Conservation (phyloP, 2,797 vertebrate species). For the Sebastes ruberrimus region DNA sequence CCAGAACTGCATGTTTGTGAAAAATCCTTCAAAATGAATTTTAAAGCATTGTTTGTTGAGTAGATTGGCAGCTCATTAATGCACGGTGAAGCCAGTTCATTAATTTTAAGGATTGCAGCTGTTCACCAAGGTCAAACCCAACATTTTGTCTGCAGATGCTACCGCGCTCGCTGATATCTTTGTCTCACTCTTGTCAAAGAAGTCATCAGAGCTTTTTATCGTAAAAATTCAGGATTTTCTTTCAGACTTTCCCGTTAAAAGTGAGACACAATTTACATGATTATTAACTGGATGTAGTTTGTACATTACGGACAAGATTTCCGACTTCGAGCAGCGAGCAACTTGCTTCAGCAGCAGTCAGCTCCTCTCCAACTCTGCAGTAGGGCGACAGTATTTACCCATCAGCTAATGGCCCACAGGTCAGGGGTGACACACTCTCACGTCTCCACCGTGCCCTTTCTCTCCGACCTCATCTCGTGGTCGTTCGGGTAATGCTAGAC, state of each 20-base stretch:
- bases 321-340: not conserved
- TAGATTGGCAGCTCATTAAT: too few species aligned
- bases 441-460: constrained; percentile 51
- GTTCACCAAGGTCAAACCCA: not conserved
- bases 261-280: not conserved
- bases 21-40: too few species aligned
- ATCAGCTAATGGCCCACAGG: constrained; percentile 63
- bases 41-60: too few species aligned
- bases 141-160: not conserved
- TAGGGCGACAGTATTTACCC: constrained; percentile 56
- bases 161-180: not conserved
- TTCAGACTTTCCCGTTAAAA: not conserved
- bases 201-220: not conserved
- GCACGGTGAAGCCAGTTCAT: too few species aligned
- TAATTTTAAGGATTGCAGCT: not conserved
- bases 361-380: constrained; percentile 11
- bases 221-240: not conserved
- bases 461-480: constrained; percentile 58
- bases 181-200: not conserved
- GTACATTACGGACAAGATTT: not conserved
- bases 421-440: constrained; percentile 55
- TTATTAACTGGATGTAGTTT: not conserved
- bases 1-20: too few species aligned
- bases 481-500: constrained; percentile 41
- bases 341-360: constrained; percentile 27